Base-by-base conservation (phyloP, 2,113 vertebrate genomes). In the Cyprinodon brontotheroides region DNA sequence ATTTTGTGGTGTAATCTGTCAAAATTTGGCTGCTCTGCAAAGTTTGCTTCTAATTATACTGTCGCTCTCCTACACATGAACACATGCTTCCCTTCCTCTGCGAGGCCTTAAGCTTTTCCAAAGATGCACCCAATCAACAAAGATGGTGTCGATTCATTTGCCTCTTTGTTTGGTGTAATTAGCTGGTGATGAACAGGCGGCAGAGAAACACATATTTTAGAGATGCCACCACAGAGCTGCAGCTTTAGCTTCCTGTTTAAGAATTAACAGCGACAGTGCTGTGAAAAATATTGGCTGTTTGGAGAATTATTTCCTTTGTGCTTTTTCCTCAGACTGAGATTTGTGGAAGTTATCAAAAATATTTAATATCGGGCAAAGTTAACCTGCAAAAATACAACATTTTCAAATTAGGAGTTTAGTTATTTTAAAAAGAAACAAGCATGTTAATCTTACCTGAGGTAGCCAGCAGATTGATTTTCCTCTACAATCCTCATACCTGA, bases 111-210 rank as follows among this genome's bases (percentile, higher is more conserved):
- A n/a, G 65, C 13, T 4, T 74, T 74, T 72, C 61, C 78, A 71
- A 87, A 81, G 64, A 69, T 57, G 45, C 45, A 2, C 22, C 74
- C 80, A 69, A 89, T 88, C 77, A 87, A 82, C 77, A 77, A 74
- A 72, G 80, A 86, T 67, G 70, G 62, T 37, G 78, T 85, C 4
- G 39, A 62, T 87, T 86, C 59, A 78, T 82, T 84, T 80, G 62
- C 47, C 11, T 65, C 70, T 79, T 75, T 87, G 84, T 89, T 89
- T 88, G 60, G 50, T 67, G 78, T 91, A 91, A 92, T 92, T 89
- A 86, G 72, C 80, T 78, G 84, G 71, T 77, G 65, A 72, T 22
- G 68, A 81, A 59, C 81, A 38, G 69, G 77, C 71, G 62, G 70
- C 50, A 15, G 29, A 38, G 68, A 68, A 74, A 78, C 82, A 65